phyloP scores from a whole-genome alignment of 2,113 vertebrate species.

The zebrafish (Danio rerio) region GRCz12tu NC_133182.1:11507001-11507500 shows the following conservation, averaged over 20 bases:
- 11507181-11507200: background rate
- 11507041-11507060: constrained; percentile 19
- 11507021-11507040: background rate
- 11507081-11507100: constrained; percentile 54
- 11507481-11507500: no score
- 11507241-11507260: background rate
- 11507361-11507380: no score
- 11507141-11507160: background rate
- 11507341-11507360: no score
- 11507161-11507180: background rate
- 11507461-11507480: no score
- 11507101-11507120: constrained; percentile 17
- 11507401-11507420: background rate
- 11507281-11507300: background rate
- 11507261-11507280: background rate
- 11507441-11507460: background rate
- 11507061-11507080: constrained; percentile 11
- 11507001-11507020: no score
- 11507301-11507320: no score
- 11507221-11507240: background rate
- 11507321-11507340: no score
- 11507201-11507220: background rate
- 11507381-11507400: background rate
- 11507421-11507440: background rate
- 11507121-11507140: background rate